phyloP scores from a whole-genome alignment of 2,888 invertebrate species.

The Blastobasis adustella region DNA sequence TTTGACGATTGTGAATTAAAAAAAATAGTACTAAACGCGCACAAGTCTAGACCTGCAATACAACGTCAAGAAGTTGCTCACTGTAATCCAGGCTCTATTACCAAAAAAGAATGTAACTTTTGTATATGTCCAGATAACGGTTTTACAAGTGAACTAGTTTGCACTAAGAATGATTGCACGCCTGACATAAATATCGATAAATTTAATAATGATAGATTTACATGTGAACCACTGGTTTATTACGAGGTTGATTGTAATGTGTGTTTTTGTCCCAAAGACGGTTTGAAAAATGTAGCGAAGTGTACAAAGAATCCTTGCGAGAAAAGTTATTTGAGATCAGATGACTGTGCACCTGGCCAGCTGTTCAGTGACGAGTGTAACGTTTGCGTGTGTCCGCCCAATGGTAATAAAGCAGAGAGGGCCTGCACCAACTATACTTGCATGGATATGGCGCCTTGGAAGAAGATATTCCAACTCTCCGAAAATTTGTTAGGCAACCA shows the following conservation, averaged over 20 bases:
- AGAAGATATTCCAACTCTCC: constrained; percentile 42
- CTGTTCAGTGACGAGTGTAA: constrained; percentile 60
- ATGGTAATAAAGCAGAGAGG: constrained; percentile 43
- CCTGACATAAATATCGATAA: neutral
- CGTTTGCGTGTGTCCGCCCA: constrained; percentile 58
- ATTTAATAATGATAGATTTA: constrained; percentile 23
- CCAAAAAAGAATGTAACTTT: constrained; percentile 53
- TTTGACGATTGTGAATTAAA: constrained; percentile 55
- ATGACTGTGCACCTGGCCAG: constrained; percentile 43
- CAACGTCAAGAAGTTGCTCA: constrained; percentile 12
- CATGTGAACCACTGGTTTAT: constrained; percentile 54
- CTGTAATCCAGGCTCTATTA: constrained; percentile 49
- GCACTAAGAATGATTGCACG: constrained; percentile 48
- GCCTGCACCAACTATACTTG: constrained; percentile 51
- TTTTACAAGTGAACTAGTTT: constrained; percentile 32
- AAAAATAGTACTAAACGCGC: constrained; percentile 27
- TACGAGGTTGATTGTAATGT: constrained; percentile 61
- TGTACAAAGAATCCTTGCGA: constrained; percentile 64
- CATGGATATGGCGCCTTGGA: constrained; percentile 33
- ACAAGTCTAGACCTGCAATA: constrained; percentile 15
- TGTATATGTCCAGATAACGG: constrained; percentile 60
- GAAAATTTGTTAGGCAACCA: constrained; percentile 33
- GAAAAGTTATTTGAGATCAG: constrained; percentile 41
- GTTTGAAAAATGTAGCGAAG: constrained; percentile 52
- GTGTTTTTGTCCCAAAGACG: constrained; percentile 51